These are phyloP conservation scores for Caenorhabditis virilis DNA, from an alignment of 2,888 invertebrate species.

Conservation along the genomic window DNA sequence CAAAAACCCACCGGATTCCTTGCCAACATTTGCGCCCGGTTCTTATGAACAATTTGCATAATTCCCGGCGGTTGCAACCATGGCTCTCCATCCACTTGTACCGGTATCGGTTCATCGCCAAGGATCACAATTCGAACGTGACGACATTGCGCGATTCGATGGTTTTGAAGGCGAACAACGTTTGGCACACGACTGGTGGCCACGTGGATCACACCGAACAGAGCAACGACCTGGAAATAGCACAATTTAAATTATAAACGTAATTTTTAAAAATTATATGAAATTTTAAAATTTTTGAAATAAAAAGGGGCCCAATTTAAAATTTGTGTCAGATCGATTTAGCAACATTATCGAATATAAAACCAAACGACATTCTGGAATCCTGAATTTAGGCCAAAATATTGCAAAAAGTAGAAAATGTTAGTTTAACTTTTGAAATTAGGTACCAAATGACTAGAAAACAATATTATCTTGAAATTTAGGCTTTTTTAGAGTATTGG, in stretches of 20 bases:
- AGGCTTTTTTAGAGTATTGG: too few relatives aligned
- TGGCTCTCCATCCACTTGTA: slow-evolving; percentile 95
- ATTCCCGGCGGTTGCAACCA: slow-evolving; percentile 97
- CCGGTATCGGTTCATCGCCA: slow-evolving; percentile 85
- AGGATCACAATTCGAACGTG: slow-evolving; percentile 93
- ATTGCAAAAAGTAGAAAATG: too few relatives aligned
- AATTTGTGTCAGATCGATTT: too few relatives aligned
- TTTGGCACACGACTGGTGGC: slow-evolving; percentile 80
- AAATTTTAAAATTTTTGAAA: too few relatives aligned
- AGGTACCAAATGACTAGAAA: too few relatives aligned
- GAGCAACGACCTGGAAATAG: slow-evolving; percentile 80
- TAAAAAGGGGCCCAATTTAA: too few relatives aligned
- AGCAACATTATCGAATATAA: too few relatives aligned
- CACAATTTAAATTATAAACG: slow-evolving; percentile 1
- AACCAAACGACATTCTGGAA: too few relatives aligned
- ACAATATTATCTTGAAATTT: too few relatives aligned
- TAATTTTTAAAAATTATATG: slow-evolving; percentile 1
- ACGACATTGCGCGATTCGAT: slow-evolving; percentile 77
- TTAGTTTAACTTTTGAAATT: too few relatives aligned
- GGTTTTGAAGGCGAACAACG: slow-evolving; percentile 91
- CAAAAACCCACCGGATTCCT: slow-evolving; percentile 77
- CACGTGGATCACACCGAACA: slow-evolving; percentile 96
- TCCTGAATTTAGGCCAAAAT: too few relatives aligned
- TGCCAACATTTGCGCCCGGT: slow-evolving; percentile 92
- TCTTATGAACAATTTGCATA: slow-evolving; percentile 92